phyloP scores from a whole-genome alignment of 2,797 vertebrate genomes.

The Eurystomus glaucurus region DNA sequence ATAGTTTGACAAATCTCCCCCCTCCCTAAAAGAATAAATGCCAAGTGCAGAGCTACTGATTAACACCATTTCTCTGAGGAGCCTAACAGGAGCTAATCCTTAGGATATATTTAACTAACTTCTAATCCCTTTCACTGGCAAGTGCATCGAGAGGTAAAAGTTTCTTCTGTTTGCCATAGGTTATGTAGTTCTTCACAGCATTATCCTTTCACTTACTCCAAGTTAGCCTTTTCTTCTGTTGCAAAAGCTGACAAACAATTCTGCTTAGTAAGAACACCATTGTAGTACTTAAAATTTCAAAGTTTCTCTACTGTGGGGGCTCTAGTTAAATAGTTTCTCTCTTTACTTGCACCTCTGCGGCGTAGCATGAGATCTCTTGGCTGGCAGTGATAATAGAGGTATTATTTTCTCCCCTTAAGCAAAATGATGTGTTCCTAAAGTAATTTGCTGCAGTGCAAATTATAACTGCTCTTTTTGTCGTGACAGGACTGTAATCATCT shows the following conservation, averaged over 20 bases:
- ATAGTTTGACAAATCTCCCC: background rate
- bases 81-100: constrained; percentile 42
- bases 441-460: constrained; percentile 73
- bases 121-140: constrained; percentile 29
- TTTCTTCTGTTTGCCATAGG: background rate
- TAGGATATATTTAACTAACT: constrained; percentile 45
- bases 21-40: background rate
- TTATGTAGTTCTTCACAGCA: background rate
- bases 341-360: background rate
- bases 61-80: constrained; percentile 20
- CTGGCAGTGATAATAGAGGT: background rate
- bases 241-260: background rate
- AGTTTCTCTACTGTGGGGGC: background rate
- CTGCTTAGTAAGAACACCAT: background rate
- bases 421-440: constrained; percentile 52
- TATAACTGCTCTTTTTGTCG: constrained; percentile 63
- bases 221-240: background rate
- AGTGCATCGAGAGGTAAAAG: constrained; percentile 5
- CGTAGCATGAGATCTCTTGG: background rate
- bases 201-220: background rate
- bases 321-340: background rate
- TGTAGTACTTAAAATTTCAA: background rate
- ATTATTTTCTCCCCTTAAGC: constrained; percentile 47
- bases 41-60: constrained; percentile 37
- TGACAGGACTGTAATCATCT: constrained; percentile 80